Conservation (phyloP, 2,797 vertebrate species). For the Enteromius afrohamiltoni region DNA sequence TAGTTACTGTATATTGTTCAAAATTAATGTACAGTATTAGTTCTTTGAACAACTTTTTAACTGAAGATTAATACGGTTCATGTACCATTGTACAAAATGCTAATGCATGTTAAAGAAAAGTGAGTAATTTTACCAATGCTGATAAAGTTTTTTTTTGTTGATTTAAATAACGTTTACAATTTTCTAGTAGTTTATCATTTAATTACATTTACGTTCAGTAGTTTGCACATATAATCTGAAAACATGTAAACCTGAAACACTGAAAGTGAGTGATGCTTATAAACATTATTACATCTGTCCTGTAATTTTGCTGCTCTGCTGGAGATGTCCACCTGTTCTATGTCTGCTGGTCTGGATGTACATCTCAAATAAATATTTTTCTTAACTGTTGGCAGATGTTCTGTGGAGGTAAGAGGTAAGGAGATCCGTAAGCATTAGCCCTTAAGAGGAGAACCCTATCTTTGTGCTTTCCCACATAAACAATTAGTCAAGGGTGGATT, state of each 20-base stretch:
- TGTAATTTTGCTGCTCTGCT: background rate
- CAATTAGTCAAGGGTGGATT: background rate
- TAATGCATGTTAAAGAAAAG: background rate
- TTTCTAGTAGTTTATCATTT: background rate
- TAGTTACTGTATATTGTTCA: no score
- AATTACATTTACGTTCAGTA: background rate
- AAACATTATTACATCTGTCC: background rate
- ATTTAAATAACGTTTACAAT: background rate
- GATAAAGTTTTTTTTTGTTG: background rate
- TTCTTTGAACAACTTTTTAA: background rate
- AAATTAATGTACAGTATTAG: background rate
- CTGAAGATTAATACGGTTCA: background rate
- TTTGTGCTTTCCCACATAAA: background rate
- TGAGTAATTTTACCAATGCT: background rate
- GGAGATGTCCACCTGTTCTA: background rate
- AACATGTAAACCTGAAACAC: background rate
- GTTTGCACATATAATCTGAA: background rate
- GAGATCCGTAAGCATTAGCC: background rate
- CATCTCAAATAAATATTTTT: slow-evolving; percentile 11
- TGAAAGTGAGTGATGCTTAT: background rate
- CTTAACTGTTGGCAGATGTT: background rate
- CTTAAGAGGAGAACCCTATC: background rate
- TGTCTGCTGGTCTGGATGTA: background rate
- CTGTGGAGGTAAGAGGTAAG: background rate
- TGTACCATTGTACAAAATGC: background rate